Base-by-base conservation (phyloP, 2,888 invertebrate species). In the Cerceris rybyensis region DNA sequence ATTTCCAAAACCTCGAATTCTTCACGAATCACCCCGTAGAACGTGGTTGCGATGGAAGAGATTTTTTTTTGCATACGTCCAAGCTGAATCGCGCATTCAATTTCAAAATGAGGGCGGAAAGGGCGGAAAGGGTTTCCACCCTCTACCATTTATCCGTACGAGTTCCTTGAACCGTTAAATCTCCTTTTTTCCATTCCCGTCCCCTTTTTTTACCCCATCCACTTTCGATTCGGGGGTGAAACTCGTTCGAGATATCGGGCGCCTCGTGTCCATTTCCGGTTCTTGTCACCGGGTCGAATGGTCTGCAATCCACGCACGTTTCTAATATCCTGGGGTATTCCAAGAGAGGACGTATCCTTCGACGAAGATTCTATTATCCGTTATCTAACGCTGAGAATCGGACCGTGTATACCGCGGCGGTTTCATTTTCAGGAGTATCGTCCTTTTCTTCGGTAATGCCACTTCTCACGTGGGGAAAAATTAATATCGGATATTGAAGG, bases 231-330 rank as follows among this genome's bases (percentile, higher is more conserved):
- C 57, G 13, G 28, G 9, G 28, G 28, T 55, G 17, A 17, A 55
- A 17, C 6, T 14, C 28, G 13, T 50, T 55, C 55, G n/a, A 42
- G 64, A 54, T 71, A 81, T 80, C 76, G 75, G 66, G 7, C 61
- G 46, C 28, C 65, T 73, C 72, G 61, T 68, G 59, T 41, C 81
- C 71, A 84, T 87, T 87, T 85, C 84, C 85, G 83, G 60, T 76
- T 70, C 76, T 78, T 80, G 79, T 81, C 84, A 64, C 67, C 78
- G 73, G 8, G 13, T 68, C 68, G 55, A 49, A 28, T 60, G 66
- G 75, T 85, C 84, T 81, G 86, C 86, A 90, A 87, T 83, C 89
- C 80, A 85, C 72, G 86, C 90, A 89, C 90, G 90, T 89, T 90
- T 90, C 89, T 89, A 90, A 90, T 90, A 90, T 90, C 88, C 87